phyloP scores from a whole-genome alignment of 2,797 vertebrate species.

The Rhincodon typus region DNA sequence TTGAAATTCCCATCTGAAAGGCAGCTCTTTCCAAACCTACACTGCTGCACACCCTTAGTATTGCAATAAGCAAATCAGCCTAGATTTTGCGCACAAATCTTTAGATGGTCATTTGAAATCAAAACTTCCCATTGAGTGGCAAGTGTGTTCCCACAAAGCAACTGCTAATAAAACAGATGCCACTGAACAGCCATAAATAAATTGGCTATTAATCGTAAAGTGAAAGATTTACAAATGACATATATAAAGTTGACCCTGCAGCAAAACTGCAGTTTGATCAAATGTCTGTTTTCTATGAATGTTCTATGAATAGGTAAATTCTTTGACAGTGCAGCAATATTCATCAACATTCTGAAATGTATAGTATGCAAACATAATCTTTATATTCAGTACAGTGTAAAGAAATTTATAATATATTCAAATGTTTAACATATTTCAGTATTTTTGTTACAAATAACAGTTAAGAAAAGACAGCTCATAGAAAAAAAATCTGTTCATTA shows the following conservation, averaged over 20 bases:
- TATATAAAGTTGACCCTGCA: background rate
- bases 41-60: background rate
- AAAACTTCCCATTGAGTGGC: background rate
- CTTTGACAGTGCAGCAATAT: background rate
- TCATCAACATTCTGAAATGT: background rate
- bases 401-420: slow-evolving; percentile 15
- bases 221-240: background rate
- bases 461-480: background rate
- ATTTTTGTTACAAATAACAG: background rate
- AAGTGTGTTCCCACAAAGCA: background rate
- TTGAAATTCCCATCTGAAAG: background rate
- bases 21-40: background rate
- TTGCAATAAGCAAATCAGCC: background rate
- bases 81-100: background rate
- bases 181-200: background rate
- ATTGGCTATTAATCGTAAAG: background rate
- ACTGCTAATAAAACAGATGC: too few species aligned
- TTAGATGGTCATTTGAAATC: background rate
- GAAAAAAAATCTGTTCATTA: background rate
- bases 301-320: background rate
- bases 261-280: background rate
- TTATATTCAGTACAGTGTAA: background rate
- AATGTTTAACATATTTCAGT: background rate
- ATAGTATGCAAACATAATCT: background rate
- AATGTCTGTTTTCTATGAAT: background rate